A percentile compares a stretch with the other conserved stretches of the same genome.
Conservation (phyloP, 1,140 invertebrate species). For the Orussus abietinus region DNA sequence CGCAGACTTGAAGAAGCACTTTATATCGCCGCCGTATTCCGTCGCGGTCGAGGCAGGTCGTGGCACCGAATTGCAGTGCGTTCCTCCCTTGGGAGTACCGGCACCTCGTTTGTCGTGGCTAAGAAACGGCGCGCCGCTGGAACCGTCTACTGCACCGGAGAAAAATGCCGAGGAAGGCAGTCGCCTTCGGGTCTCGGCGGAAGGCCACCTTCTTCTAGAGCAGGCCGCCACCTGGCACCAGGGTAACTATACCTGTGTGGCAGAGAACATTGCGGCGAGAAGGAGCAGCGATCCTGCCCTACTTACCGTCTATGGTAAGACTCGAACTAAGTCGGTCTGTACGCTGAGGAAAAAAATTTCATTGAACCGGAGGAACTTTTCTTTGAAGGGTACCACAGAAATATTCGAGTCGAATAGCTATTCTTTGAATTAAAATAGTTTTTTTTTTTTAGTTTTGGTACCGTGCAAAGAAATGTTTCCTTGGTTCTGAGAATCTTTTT, state of each 20-base stretch:
- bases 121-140: constrained; percentile 62
- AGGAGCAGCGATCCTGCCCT: constrained; percentile 74
- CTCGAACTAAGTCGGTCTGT: neutral
- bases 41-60: constrained; percentile 71
- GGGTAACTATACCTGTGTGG: constrained; percentile 91
- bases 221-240: constrained; percentile 12
- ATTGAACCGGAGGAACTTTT: neutral
- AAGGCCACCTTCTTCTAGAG: constrained; percentile 13
- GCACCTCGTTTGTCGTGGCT: constrained; percentile 73
- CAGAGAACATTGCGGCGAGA: constrained; percentile 81
- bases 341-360: neutral
- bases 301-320: constrained; percentile 86
- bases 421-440: too few species aligned
- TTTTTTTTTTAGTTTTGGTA: too few species aligned
- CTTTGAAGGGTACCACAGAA: too few species aligned
- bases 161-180: constrained; percentile 2
- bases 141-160: constrained; percentile 37
- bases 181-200: constrained; percentile 10
- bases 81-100: constrained; percentile 79
- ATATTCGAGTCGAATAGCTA: too few species aligned
- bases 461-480: too few species aligned
- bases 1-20: constrained; percentile 73
- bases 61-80: constrained; percentile 76
- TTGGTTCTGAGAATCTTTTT: too few species aligned
- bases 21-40: constrained; percentile 69